phyloP scores from a whole-genome alignment of 2,888 invertebrate species.

The Alsophila aescularia region DNA sequence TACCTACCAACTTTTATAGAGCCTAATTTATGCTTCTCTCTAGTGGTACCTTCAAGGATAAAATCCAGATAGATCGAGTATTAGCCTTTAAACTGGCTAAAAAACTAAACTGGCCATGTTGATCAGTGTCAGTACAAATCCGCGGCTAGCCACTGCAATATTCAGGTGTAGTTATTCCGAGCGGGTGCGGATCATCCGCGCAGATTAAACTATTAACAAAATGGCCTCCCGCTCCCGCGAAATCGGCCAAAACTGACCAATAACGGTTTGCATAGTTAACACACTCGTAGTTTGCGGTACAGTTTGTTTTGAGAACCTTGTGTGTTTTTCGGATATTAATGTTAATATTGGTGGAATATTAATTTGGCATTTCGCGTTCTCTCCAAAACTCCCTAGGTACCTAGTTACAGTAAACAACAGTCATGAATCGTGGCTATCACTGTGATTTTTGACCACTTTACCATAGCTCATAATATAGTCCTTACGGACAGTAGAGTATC shows the following conservation, averaged over 20 bases:
- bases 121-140: neutral
- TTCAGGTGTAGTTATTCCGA: conserved; percentile 67
- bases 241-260: conserved; percentile 31
- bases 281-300: conserved; percentile 32
- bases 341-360: no score
- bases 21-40: no score
- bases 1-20: no score
- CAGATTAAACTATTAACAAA: conserved; percentile 81
- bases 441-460: no score
- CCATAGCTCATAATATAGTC: no score
- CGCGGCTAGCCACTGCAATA: conserved; percentile 54
- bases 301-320: conserved; percentile 26
- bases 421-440: no score
- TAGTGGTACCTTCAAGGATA: no score
- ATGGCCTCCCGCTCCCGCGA: conserved; percentile 49
- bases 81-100: neutral
- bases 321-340: neutral
- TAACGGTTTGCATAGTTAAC: conserved; percentile 56
- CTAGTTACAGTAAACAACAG: no score
- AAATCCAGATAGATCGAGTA: no score
- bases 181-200: conserved; percentile 61
- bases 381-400: no score
- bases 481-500: no score
- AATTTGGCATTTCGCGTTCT: no score
- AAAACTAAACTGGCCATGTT: neutral